A percentile compares a stretch with the other conserved stretches of the same genome.
Conservation (phyloP, 2,888 invertebrate species). For the Siphlonurus alternatus region DNA sequence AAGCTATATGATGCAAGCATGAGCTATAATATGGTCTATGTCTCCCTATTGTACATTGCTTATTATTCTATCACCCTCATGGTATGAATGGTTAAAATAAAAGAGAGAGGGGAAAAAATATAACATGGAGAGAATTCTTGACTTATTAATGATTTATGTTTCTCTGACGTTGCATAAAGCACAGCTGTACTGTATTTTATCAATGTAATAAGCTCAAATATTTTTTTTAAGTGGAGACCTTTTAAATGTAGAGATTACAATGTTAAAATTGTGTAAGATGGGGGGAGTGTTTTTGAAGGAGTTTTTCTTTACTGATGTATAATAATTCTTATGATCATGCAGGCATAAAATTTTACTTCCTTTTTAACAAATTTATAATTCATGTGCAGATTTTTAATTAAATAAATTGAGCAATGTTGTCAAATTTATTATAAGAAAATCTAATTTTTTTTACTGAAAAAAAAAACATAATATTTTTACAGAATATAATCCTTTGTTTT, state of each 20-base stretch:
- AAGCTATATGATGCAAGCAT: background rate
- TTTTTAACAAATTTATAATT: too few relatives aligned
- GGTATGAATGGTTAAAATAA: background rate
- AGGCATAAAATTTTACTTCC: background rate
- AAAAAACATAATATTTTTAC: too few relatives aligned
- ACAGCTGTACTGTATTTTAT: background rate
- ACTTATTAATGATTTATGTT: background rate
- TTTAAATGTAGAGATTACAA: background rate
- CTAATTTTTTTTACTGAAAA: too few relatives aligned
- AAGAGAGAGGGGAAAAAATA: background rate
- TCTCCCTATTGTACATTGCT: too few relatives aligned
- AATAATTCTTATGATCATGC: too few relatives aligned
- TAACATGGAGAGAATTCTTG: background rate
- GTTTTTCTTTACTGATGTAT: too few relatives aligned
- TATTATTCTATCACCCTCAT: background rate
- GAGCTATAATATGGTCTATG: background rate
- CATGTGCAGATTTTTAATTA: too few relatives aligned
- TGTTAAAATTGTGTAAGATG: background rate
- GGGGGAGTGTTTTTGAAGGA: background rate
- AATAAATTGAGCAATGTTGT: too few relatives aligned
- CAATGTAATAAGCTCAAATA: background rate
- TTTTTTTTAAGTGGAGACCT: background rate
- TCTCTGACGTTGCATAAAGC: background rate
- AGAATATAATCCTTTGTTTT: too few relatives aligned
- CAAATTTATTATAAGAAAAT: too few relatives aligned